These are phyloP conservation scores for Cyclopterus lumpus DNA, from an alignment of 2,797 vertebrate species.

Conservation along the genomic window DNA sequence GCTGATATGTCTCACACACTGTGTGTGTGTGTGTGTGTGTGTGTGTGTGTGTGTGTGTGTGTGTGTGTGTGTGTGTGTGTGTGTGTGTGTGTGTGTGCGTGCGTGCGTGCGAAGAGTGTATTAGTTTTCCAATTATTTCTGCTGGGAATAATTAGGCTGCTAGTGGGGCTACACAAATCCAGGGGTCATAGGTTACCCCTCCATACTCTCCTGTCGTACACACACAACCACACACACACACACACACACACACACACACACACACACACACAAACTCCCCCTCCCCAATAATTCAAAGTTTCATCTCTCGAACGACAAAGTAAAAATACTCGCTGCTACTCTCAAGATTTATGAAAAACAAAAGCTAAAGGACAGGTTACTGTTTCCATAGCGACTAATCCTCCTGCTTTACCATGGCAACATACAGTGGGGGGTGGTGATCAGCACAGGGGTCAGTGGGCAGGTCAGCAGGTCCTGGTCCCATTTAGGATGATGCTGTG, in stretches of 20 bases:
- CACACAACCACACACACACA: constrained; percentile 23
- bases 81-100: constrained; percentile 12
- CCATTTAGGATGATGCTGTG: constrained; percentile 44
- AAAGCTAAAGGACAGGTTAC: constrained; percentile 58
- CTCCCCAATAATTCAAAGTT: constrained; percentile 51
- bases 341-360: constrained; percentile 62
- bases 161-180: constrained; percentile 70
- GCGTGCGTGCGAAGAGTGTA: constrained; percentile 32
- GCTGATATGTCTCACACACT: constrained; percentile 29
- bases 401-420: constrained; percentile 51
- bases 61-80: constrained; percentile 12
- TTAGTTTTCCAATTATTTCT: constrained; percentile 75
- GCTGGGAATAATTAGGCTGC: constrained; percentile 75
- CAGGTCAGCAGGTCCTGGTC: constrained; percentile 69
- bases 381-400: constrained; percentile 83
- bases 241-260: constrained; percentile 15
- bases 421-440: constrained; percentile 58
- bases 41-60: constrained; percentile 18
- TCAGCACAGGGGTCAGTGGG: constrained; percentile 51
- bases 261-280: constrained; percentile 13
- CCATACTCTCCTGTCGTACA: constrained; percentile 36
- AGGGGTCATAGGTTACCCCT: constrained; percentile 60
- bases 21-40: constrained; percentile 1
- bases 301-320: constrained; percentile 48
- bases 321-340: constrained; percentile 39